Conservation (phyloP, 1,140 invertebrate genomes). For the Pachypsylla venusta region DNA sequence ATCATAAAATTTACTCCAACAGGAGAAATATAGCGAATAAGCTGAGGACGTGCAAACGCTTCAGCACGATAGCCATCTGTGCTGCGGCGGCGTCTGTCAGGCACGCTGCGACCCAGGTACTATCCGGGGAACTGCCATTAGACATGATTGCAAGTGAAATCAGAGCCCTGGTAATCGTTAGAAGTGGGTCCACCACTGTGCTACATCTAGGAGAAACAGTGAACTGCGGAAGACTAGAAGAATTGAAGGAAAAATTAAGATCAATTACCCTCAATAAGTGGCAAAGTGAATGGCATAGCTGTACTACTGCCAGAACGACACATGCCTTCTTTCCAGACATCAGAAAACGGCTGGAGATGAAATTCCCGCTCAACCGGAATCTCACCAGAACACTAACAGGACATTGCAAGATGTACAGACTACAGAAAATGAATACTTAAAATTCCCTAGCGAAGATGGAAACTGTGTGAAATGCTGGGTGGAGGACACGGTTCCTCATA, state of each 20-base stretch:
- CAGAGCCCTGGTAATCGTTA: no score
- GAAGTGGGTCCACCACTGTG: neutral
- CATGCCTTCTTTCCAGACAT: no score
- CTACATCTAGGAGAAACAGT: neutral
- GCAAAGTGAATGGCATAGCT: neutral
- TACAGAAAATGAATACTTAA: neutral
- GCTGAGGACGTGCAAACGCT: neutral
- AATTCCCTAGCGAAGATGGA: no score
- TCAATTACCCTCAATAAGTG: neutral
- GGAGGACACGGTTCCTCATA: neutral
- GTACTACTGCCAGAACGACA: neutral
- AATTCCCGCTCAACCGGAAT: neutral
- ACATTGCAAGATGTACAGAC: neutral
- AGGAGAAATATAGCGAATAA: neutral
- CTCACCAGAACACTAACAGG: neutral
- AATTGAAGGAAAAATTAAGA: neutral
- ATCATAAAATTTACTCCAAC: neutral
- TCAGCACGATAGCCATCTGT: neutral
- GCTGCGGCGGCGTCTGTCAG: no score
- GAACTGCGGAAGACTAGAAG: neutral
- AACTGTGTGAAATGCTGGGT: neutral
- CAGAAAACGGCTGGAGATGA: no score
- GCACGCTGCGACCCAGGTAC: neutral
- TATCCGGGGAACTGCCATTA: neutral
- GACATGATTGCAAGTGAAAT: neutral